Conservation (phyloP, 2,113 vertebrate genomes). For the Oncorhynchus gorbuscha region DNA sequence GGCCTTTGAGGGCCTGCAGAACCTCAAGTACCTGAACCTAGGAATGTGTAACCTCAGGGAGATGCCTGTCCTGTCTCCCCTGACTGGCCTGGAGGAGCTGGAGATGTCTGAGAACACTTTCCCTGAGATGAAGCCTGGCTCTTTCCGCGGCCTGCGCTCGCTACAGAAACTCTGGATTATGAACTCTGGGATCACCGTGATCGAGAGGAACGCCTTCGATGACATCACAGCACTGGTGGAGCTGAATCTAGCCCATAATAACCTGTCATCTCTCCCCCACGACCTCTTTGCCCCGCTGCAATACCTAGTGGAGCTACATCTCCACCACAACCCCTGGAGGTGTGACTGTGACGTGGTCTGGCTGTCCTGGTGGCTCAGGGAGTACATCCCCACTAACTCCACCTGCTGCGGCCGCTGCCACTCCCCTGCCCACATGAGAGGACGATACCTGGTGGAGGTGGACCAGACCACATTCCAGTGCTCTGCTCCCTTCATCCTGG, state of each 20-base stretch:
- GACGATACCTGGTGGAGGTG: constrained; percentile 91
- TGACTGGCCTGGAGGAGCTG: constrained; percentile 92
- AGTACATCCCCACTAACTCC: constrained; percentile 96
- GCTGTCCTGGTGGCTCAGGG: constrained; percentile 95
- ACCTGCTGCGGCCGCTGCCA: constrained; percentile 97
- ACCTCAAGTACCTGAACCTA: constrained; percentile 97
- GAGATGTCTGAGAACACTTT: constrained; percentile 98
- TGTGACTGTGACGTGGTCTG: constrained; percentile 97
- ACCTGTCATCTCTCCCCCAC: constrained; percentile 93
- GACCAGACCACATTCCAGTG: constrained; percentile 93
- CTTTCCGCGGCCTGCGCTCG: constrained; percentile 89
- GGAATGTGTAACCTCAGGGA: constrained; percentile 96
- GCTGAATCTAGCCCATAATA: constrained; percentile 98
- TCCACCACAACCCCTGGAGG: constrained; percentile 98
- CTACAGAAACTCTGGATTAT: constrained; percentile 98
- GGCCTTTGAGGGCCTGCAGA: constrained; percentile 93
- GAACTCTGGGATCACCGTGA: constrained; percentile 91
- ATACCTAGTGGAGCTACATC: constrained; percentile 93
- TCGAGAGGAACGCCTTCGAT: constrained; percentile 97
- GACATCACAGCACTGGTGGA: constrained; percentile 93
- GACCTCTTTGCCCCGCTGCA: constrained; percentile 94
- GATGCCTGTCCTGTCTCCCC: constrained; percentile 89
- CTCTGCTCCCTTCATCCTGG: constrained; percentile 93
- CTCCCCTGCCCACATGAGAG: constrained; percentile 86
- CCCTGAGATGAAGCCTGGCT: constrained; percentile 86